Percentiles rank a stretch among this genome's conserved stretches.
phyloP scores from a whole-genome alignment of 2,888 invertebrate species.

The Patella caerulea region DNA sequence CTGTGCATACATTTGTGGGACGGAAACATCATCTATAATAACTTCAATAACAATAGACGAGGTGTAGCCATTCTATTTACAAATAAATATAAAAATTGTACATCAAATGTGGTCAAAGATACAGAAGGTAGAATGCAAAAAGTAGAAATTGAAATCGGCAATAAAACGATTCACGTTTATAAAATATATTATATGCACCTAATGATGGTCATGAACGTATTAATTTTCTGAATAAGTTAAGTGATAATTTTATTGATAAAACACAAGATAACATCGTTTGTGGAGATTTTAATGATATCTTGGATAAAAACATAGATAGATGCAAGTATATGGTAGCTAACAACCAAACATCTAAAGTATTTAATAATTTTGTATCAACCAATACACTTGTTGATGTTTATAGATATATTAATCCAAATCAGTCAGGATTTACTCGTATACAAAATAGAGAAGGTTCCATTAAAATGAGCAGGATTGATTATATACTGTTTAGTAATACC shows the following conservation, averaged over 20 bases:
- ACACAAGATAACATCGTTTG: not conserved
- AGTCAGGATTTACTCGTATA: not conserved
- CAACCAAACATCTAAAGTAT: not conserved
- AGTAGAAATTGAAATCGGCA: not conserved
- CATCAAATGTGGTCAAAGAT: not conserved
- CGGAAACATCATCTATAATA: not conserved
- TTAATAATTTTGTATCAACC: not conserved
- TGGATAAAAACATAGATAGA: not conserved
- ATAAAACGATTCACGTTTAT: not conserved
- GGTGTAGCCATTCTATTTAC: not conserved
- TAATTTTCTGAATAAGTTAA: not conserved
- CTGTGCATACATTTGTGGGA: not conserved
- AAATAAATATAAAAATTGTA: not conserved
- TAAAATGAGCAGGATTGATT: not conserved
- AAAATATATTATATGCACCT: not conserved
- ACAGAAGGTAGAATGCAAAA: not conserved
- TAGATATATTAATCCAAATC: not conserved
- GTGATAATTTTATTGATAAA: not conserved
- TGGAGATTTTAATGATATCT: not conserved
- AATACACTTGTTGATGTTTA: not conserved
- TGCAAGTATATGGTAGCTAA: not conserved
- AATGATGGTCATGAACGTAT: not conserved
- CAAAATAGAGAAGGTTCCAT: not conserved
- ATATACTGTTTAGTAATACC: not conserved
- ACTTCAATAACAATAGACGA: not conserved